phyloP scores from a whole-genome alignment of 2,888 invertebrate species.

The Epinotia brunnichana region DNA sequence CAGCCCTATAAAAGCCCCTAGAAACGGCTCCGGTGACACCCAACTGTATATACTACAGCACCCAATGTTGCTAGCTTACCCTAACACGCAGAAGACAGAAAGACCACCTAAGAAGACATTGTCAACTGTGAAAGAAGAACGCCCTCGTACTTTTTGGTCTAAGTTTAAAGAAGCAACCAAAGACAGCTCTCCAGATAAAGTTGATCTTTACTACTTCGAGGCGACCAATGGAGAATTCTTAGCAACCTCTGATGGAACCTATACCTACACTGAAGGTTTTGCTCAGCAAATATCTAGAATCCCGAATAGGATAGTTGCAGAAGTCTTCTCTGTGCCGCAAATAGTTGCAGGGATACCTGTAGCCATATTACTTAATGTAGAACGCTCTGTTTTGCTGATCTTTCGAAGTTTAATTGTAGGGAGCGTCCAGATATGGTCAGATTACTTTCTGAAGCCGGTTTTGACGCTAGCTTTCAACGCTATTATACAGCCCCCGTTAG shows the following conservation, averaged over 20 bases:
- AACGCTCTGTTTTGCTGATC: conserved; percentile 21
- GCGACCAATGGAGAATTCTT: conserved; percentile 17
- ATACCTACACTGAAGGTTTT: conserved; percentile 27
- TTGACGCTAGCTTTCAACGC: conserved; percentile 29
- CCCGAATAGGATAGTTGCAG: conserved; percentile 21
- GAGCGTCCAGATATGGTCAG: conserved; percentile 34
- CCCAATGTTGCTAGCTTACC: conserved; percentile 29
- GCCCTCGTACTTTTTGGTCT: not conserved
- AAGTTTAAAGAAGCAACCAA: conserved; percentile 21
- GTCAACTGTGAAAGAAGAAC: not conserved
- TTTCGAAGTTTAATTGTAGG: conserved; percentile 11
- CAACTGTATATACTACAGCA: conserved; percentile 20
- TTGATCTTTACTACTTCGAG: conserved; percentile 36
- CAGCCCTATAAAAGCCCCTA: conserved; percentile 24
- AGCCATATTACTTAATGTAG: conserved; percentile 9
- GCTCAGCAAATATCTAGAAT: conserved; percentile 16
- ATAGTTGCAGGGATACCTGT: conserved; percentile 19
- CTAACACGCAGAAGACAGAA: not conserved
- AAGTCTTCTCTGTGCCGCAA: conserved; percentile 23
- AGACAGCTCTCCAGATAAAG: conserved; percentile 23
- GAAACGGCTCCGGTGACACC: conserved; percentile 14
- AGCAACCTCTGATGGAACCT: conserved; percentile 13
- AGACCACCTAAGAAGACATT: not conserved
- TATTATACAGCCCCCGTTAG: conserved; percentile 32
- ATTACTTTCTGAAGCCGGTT: conserved; percentile 25